Percentiles rank a stretch among this genome's conserved stretches.
phyloP scores from a whole-genome alignment of 2,113 vertebrate genomes.

The Epinephelus fuscoguttatus region DNA sequence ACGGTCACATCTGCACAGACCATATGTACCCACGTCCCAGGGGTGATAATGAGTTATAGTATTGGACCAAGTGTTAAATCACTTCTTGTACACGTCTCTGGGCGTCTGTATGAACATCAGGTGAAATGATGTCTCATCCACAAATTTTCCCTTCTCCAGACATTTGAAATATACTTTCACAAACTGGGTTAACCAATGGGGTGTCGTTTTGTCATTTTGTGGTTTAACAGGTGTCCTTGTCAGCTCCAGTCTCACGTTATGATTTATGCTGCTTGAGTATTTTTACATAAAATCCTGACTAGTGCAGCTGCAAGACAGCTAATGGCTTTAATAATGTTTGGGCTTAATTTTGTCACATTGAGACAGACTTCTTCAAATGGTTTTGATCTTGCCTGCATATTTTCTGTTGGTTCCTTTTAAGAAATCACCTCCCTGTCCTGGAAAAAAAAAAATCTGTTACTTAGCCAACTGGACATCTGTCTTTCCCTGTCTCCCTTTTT shows the following conservation, averaged over 20 bases:
- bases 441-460: slow-evolving; percentile 18
- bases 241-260: slow-evolving; percentile 13
- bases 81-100: slow-evolving; percentile 9
- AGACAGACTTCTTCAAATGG: slow-evolving; percentile 5
- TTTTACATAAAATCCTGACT: slow-evolving; percentile 60
- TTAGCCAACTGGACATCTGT: slow-evolving; percentile 52
- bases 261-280: slow-evolving; percentile 27
- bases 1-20: slow-evolving; percentile 40
- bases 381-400: slow-evolving; percentile 40
- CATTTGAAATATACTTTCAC: slow-evolving; percentile 18
- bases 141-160: not conserved
- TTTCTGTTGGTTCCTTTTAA: slow-evolving; percentile 14
- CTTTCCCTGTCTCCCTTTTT: slow-evolving; percentile 19
- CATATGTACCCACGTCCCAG: slow-evolving; percentile 33
- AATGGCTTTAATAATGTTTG: slow-evolving; percentile 36
- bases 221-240: slow-evolving; percentile 39
- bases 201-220: slow-evolving; percentile 37
- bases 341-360: slow-evolving; percentile 24
- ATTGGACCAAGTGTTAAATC: slow-evolving; percentile 34
- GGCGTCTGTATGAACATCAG: slow-evolving; percentile 5
- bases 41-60: slow-evolving; percentile 27
- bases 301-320: slow-evolving; percentile 51
- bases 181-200: slow-evolving; percentile 17
- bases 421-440: slow-evolving; percentile 22
- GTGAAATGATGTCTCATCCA: not conserved